Conservation (phyloP, 2,113 vertebrate genomes). For the Leiothrix lutea region DNA sequence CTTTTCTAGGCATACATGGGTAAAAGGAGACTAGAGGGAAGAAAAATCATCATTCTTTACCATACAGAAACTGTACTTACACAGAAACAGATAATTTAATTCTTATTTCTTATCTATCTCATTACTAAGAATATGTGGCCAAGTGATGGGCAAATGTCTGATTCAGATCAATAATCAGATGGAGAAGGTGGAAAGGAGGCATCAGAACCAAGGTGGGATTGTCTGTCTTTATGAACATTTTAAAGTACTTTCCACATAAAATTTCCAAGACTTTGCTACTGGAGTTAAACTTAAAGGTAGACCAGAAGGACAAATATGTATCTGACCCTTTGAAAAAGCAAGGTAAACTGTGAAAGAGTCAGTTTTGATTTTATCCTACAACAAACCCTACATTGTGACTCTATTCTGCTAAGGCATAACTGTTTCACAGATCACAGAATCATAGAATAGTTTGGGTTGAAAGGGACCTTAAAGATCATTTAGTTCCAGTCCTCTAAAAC, state of each 20-base stretch:
- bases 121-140: not conserved
- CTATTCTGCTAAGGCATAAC: not conserved
- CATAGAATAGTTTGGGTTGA: not conserved
- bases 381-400: rapidly evolving
- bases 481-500: not conserved
- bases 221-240: not conserved
- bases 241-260: not conserved
- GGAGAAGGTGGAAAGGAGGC: not conserved
- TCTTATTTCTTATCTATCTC: not conserved
- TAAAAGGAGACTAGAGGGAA: not conserved
- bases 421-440: not conserved
- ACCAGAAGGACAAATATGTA: not conserved
- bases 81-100: not conserved
- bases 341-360: not conserved
- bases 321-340: not conserved
- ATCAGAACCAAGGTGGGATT: not conserved
- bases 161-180: not conserved
- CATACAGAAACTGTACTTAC: not conserved
- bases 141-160: not conserved
- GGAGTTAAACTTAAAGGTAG: not conserved
- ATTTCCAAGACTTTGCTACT: not conserved
- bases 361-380: not conserved
- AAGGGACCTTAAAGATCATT: not conserved
- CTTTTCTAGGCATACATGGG: not conserved
- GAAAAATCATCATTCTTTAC: not conserved